Conservation (phyloP, 2,113 vertebrate genomes). For the Morone chrysops region DNA sequence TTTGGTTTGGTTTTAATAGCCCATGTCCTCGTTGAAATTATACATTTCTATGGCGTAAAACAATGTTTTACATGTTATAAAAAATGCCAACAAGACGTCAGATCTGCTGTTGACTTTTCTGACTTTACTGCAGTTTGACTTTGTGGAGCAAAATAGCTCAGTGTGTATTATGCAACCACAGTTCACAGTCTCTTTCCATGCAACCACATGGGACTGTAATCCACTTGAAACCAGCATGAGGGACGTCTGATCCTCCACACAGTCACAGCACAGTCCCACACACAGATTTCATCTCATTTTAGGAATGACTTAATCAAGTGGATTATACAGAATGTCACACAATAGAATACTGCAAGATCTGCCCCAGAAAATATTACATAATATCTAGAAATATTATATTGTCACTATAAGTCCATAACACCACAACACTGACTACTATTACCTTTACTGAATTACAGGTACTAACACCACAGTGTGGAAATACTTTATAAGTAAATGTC, state of each 20-base stretch:
- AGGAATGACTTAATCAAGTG: not conserved
- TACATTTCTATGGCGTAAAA: too few relatives aligned
- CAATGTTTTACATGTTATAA: too few relatives aligned
- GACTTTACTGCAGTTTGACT: too few relatives aligned
- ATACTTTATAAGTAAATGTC: too few relatives aligned
- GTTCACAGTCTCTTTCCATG: not conserved
- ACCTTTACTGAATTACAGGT: too few relatives aligned
- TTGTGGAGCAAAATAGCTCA: too few relatives aligned
- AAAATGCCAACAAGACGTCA: too few relatives aligned
- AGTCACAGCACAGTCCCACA: not conserved
- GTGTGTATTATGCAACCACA: constrained; percentile 25
- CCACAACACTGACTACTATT: too few relatives aligned
- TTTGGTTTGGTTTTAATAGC: too few relatives aligned
- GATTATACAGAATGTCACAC: not conserved
- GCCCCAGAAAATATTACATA: not conserved
- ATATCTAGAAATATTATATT: not conserved
- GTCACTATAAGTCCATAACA: not conserved
- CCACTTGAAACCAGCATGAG: constrained; percentile 23
- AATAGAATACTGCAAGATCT: not conserved
- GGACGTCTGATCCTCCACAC: constrained; percentile 26
- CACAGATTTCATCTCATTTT: not conserved
- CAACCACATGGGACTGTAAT: constrained; percentile 38
- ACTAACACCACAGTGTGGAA: too few relatives aligned
- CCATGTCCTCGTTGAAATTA: too few relatives aligned
- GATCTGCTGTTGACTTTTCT: too few relatives aligned